phyloP scores from a whole-genome alignment of 2,113 vertebrate species.

The Redunca redunca region DNA sequence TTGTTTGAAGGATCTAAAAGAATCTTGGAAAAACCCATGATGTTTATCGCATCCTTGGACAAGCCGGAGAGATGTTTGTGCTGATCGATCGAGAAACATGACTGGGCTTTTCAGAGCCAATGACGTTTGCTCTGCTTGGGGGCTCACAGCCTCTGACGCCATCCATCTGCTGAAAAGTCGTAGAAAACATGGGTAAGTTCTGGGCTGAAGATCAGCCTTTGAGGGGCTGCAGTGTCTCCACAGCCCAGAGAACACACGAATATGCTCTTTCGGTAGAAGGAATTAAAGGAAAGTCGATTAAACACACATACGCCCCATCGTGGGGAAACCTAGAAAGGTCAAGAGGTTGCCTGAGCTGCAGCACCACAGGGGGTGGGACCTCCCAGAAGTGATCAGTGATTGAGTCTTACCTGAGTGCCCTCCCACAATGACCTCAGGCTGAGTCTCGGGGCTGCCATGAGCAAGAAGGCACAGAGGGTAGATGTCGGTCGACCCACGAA shows the following conservation, averaged over 20 bases:
- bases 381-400: background rate
- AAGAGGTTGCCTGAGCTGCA: background rate
- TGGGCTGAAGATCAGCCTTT: background rate
- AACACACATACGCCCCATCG: background rate
- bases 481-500: rapidly evolving
- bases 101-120: background rate
- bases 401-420: background rate
- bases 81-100: background rate
- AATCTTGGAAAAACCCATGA: background rate
- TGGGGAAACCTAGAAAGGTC: background rate
- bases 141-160: background rate
- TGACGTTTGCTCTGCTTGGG: background rate
- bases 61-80: background rate
- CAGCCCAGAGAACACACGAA: background rate
- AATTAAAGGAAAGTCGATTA: background rate
- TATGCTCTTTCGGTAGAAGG: background rate
- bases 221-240: background rate
- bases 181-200: background rate
- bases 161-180: background rate
- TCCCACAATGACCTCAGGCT: background rate
- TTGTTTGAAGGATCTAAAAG: background rate
- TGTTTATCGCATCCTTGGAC: background rate
- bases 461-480: background rate
- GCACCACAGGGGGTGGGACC: background rate
- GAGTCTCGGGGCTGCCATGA: background rate